phyloP scores from a whole-genome alignment of 2,888 invertebrate species.

The Subacronicta megacephala region DNA sequence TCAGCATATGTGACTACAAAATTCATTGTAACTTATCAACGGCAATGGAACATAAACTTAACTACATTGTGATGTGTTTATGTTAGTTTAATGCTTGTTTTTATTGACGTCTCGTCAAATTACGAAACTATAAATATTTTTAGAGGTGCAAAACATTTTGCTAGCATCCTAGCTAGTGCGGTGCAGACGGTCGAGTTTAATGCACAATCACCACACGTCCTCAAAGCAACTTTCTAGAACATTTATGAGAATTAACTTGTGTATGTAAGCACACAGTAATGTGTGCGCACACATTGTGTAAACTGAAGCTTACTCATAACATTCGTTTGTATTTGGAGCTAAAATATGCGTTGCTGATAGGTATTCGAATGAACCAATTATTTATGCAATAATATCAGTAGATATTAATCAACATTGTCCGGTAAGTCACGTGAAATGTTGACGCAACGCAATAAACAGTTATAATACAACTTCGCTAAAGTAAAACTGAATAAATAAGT shows the following conservation, averaged over 20 bases:
- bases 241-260: constrained; percentile 43
- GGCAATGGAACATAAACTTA: constrained; percentile 45
- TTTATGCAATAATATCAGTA: constrained; percentile 22
- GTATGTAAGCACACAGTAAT: constrained; percentile 16
- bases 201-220: constrained; percentile 53
- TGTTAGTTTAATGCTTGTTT: constrained; percentile 42
- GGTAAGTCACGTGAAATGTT: constrained; percentile 31
- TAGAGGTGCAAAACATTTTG: constrained; percentile 30
- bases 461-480: constrained; percentile 1
- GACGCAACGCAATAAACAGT: constrained; percentile 2
- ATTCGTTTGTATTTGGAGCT: constrained; percentile 7
- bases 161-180: constrained; percentile 30
- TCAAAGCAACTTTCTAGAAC: constrained; percentile 73
- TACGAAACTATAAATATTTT: constrained; percentile 28
- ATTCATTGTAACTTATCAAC: constrained; percentile 61
- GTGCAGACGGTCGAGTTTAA: constrained; percentile 23
- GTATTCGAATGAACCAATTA: constrained; percentile 4
- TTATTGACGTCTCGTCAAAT: constrained; percentile 43
- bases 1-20: constrained; percentile 51
- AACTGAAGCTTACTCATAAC: constrained; percentile 25
- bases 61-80: constrained; percentile 51
- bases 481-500: constrained; percentile 33
- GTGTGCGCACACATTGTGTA: constrained; percentile 8
- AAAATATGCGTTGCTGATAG: constrained; percentile 7
- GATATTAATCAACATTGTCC: constrained; percentile 8